Percentiles rank a stretch among this genome's conserved stretches.
phyloP scores from a whole-genome alignment of 2,888 invertebrate species.

The Pterostichus madidus region DNA sequence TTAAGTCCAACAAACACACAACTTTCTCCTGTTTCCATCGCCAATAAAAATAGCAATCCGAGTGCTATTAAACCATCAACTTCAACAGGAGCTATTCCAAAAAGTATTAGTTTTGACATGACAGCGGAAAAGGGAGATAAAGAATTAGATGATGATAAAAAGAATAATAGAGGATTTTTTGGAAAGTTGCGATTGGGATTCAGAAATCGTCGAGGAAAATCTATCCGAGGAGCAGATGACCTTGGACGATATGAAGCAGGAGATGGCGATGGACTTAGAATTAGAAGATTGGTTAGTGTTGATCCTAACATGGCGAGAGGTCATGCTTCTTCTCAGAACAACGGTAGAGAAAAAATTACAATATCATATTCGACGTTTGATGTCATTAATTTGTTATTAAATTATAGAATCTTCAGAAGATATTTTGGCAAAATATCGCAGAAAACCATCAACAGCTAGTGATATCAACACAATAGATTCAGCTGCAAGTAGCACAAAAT shows the following conservation, averaged over 20 bases:
- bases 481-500: constrained; percentile 73
- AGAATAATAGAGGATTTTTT: constrained; percentile 83
- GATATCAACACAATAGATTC: constrained; percentile 76
- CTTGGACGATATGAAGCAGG: constrained; percentile 66
- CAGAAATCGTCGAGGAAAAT: constrained; percentile 82
- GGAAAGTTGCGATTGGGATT: constrained; percentile 86
- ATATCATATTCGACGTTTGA: no score
- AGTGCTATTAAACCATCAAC: constrained; percentile 77
- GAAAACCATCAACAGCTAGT: constrained; percentile 81
- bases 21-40: constrained; percentile 67
- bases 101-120: constrained; percentile 95
- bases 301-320: constrained; percentile 40
- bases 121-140: constrained; percentile 90
- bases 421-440: constrained; percentile 95
- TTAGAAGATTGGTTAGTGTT: constrained; percentile 56
- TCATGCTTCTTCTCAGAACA: not conserved
- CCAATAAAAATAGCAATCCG: constrained; percentile 69
- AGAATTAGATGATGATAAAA: constrained; percentile 79
- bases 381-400: constrained; percentile 34
- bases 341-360: no score
- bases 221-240: constrained; percentile 76
- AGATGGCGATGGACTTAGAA: constrained; percentile 68
- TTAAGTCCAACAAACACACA: constrained; percentile 70
- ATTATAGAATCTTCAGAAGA: constrained; percentile 90
- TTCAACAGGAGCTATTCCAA: constrained; percentile 92